These are phyloP conservation scores for Dasyornis broadbenti DNA, from an alignment of 2,113 vertebrate species.

Conservation along the genomic window DNA sequence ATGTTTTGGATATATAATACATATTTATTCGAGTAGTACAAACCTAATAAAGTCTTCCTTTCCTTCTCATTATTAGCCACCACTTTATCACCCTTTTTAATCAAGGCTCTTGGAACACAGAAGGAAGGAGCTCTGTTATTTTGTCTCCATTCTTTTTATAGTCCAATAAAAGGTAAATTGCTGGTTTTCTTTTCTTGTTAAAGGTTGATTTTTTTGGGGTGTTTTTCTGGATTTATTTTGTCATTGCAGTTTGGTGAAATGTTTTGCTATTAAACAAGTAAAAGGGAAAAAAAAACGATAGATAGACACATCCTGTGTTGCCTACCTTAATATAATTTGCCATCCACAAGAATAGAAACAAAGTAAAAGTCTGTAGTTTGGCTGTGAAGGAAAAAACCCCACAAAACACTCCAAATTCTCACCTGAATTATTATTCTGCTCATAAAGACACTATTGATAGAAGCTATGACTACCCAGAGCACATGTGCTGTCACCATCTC, in stretches of 20 bases:
- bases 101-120: background rate
- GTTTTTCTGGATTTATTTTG: background rate
- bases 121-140: background rate
- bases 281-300: background rate
- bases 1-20: background rate
- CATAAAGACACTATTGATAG: background rate
- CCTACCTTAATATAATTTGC: background rate
- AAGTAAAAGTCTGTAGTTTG: background rate
- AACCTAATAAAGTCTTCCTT: background rate
- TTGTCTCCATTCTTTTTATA: background rate
- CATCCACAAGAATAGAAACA: background rate
- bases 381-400: fast-evolving
- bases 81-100: background rate
- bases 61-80: background rate
- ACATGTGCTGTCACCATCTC: background rate
- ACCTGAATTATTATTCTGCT: background rate
- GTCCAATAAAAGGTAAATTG: background rate
- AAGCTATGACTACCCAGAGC: background rate
- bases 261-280: background rate
- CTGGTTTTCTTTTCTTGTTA: background rate
- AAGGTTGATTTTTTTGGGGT: background rate
- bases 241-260: background rate
- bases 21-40: background rate
- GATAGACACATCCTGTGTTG: background rate
- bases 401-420: background rate